Conservation (phyloP, 1,140 invertebrate genomes). For the Drosophila parabipectinata region DNA sequence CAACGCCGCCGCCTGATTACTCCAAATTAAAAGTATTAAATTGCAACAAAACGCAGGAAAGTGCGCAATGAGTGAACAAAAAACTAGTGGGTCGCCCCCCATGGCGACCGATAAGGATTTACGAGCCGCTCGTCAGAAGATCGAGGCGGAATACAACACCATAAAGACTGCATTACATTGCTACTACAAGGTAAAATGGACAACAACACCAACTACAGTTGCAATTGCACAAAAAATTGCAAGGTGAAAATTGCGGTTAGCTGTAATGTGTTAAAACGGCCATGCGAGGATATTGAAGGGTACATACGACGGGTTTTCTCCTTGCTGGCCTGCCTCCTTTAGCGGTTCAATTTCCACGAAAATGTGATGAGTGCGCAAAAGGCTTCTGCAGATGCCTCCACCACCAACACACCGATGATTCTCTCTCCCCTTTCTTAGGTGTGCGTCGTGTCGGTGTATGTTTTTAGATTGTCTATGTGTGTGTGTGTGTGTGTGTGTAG, state of each 20-base stretch:
- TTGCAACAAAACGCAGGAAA: conserved; percentile 23
- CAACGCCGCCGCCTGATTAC: conserved; percentile 48
- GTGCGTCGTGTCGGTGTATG: conserved; percentile 15
- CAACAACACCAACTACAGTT: conserved; percentile 20
- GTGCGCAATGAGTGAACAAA: conserved; percentile 67
- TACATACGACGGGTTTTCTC: conserved; percentile 29
- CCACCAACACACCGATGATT: conserved; percentile 47
- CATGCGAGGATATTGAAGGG: conserved; percentile 1
- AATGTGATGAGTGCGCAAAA: conserved; percentile 82
- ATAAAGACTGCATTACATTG: conserved; percentile 87
- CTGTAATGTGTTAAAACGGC: neutral
- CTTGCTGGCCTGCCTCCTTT: conserved; percentile 32
- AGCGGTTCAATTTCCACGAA: conserved; percentile 74
- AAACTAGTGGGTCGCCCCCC: conserved; percentile 31
- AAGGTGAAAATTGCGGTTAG: conserved; percentile 9
- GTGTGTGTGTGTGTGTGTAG: conserved; percentile 21
- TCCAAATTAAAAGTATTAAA: conserved; percentile 58
- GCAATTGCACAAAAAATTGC: conserved; percentile 13
- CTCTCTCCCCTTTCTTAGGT: conserved; percentile 8
- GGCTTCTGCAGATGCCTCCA: conserved; percentile 78
- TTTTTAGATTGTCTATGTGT: conserved; percentile 19
- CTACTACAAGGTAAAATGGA: conserved; percentile 87
- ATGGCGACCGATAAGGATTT: conserved; percentile 43
- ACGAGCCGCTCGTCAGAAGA: conserved; percentile 49
- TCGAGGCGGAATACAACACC: conserved; percentile 88